Evolutionary conservation across 2,113 vertebrate genomes (phyloP).

Genomic region (Pomatostomus ruficeps): DNA sequence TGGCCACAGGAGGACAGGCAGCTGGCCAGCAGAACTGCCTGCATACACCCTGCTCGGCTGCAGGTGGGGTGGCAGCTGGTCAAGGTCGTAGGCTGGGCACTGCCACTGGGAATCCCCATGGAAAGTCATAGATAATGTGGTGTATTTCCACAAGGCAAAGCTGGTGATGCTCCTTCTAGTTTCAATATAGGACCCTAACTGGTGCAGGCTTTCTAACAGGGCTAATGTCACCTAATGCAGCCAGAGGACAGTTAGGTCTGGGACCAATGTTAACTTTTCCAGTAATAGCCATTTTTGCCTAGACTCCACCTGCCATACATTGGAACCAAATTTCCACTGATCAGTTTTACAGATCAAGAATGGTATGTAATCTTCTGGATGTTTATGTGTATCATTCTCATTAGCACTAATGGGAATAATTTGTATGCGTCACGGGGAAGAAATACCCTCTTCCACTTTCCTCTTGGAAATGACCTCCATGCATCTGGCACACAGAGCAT

Average conservation of each 20-base stretch:
- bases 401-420: slow-evolving; percentile 59
- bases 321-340: slow-evolving; percentile 62
- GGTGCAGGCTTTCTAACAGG: not conserved
- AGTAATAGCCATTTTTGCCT: slow-evolving; percentile 64
- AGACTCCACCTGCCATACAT: slow-evolving; percentile 53
- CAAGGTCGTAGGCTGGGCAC: not conserved
- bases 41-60: not conserved
- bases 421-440: slow-evolving; percentile 42
- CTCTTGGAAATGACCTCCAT: not conserved
- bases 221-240: not conserved
- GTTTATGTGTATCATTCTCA: slow-evolving; percentile 62
- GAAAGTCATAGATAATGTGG: not conserved
- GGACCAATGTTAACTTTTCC: slow-evolving; percentile 38
- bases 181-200: not conserved
- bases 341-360: slow-evolving; percentile 63
- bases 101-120: accelerated
- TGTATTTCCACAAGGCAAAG: not conserved
- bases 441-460: slow-evolving; percentile 19
- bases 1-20: not conserved
- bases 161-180: not conserved
- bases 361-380: slow-evolving; percentile 64
- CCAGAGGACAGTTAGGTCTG: not conserved
- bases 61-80: accelerated
- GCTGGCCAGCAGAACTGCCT: not conserved
- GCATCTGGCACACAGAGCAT: slow-evolving; percentile 36